These are phyloP conservation scores for Coremacera marginata DNA, from an alignment of 2,888 invertebrate species.

Conservation along the genomic window DNA sequence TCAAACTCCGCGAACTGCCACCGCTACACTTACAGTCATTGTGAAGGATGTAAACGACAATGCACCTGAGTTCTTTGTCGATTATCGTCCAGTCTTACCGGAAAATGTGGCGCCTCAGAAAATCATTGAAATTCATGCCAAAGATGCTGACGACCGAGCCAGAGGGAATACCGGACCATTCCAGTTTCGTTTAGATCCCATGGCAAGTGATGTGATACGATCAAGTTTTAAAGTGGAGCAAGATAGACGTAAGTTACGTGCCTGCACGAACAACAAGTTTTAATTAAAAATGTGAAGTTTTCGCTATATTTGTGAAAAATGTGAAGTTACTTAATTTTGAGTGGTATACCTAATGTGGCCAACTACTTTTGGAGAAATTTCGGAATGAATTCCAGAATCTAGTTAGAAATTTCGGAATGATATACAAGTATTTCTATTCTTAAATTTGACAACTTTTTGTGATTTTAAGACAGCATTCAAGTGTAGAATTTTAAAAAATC, in stretches of 20 bases:
- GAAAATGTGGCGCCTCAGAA: constrained; percentile 92
- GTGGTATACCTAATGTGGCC: too few species aligned
- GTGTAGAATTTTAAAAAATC: too few species aligned
- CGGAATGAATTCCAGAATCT: too few species aligned
- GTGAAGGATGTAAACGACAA: constrained; percentile 96
- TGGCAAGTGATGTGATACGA: constrained; percentile 90
- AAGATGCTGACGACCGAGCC: constrained; percentile 91
- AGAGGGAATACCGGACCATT: constrained; percentile 96
- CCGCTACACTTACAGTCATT: constrained; percentile 90
- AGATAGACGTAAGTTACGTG: constrained; percentile 81
- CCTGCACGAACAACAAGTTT: too few species aligned
- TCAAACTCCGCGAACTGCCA: constrained; percentile 89
- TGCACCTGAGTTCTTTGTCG: constrained; percentile 89
- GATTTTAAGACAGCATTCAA: too few species aligned
- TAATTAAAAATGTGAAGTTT: too few species aligned
- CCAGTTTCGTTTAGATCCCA: constrained; percentile 90
- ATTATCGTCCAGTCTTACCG: constrained; percentile 89
- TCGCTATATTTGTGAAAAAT: too few species aligned
- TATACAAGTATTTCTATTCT: too few species aligned
- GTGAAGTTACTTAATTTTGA: too few species aligned
- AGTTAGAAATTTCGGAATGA: too few species aligned
- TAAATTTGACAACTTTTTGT: too few species aligned
- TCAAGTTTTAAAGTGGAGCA: constrained; percentile 96
- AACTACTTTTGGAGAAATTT: too few species aligned
- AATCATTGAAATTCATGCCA: constrained; percentile 90